Conservation (phyloP, 1,140 invertebrate genomes). For the Delia radicum region DNA sequence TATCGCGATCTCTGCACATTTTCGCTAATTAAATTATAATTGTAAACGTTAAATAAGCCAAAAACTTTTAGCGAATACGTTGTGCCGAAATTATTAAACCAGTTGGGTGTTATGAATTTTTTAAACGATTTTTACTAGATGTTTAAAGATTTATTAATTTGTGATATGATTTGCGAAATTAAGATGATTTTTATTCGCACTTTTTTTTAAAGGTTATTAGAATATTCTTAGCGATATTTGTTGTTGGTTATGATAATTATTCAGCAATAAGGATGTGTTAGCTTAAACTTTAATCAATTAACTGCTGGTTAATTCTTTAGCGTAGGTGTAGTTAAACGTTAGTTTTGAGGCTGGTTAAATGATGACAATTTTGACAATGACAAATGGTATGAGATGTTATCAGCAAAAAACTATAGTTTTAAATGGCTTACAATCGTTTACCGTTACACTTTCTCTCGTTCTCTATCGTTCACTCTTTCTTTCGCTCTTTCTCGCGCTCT, state of each 20-base stretch:
- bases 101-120: conserved; percentile 8
- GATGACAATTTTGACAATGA: neutral
- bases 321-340: neutral
- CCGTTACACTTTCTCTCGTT: neutral
- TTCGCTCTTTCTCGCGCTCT: neutral
- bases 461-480: conserved; percentile 3
- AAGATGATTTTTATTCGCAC: too few species aligned
- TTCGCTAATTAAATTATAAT: conserved; percentile 53
- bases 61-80: conserved; percentile 55
- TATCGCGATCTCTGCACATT: conserved; percentile 58
- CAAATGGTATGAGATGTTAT: neutral
- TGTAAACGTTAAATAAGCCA: conserved; percentile 47
- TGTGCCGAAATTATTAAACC: conserved; percentile 50
- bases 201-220: too few species aligned
- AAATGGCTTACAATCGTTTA: neutral
- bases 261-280: neutral
- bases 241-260: neutral
- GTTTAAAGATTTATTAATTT: neutral
- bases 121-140: neutral
- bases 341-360: neutral
- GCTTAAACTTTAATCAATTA: neutral
- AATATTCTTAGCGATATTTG: neutral
- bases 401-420: neutral
- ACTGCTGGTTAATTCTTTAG: neutral
- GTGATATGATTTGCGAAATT: too few species aligned